Conservation (phyloP, 2,113 vertebrate genomes). For the Brienomyrus brachyistius region DNA sequence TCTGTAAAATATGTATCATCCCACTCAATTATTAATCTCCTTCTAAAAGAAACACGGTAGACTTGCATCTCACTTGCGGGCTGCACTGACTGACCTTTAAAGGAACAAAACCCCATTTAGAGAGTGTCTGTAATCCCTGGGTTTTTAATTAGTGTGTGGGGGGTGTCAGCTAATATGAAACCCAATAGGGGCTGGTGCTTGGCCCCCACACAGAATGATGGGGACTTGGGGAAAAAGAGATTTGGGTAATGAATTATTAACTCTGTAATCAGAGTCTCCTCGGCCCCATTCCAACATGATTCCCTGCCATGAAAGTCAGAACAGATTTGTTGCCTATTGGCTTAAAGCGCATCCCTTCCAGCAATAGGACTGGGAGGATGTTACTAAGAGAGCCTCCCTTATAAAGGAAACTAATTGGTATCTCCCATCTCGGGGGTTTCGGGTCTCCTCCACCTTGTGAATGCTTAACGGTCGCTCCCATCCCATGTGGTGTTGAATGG, state of each 20-base stretch:
- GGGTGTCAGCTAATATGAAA: constrained; percentile 26
- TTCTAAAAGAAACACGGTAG: constrained; percentile 25
- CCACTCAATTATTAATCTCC: constrained; percentile 18
- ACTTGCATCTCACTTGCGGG: constrained; percentile 15
- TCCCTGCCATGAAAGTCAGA: background rate
- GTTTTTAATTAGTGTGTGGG: constrained; percentile 45
- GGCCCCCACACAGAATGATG: background rate
- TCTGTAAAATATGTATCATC: constrained; percentile 12
- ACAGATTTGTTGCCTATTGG: background rate
- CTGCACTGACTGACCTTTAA: constrained; percentile 30
- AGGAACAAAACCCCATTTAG: constrained; percentile 35
- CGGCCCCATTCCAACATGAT: background rate
- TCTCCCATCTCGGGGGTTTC: background rate
- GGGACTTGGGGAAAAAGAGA: constrained; percentile 46
- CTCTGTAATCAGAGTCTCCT: constrained; percentile 37
- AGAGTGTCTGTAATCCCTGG: constrained; percentile 44
- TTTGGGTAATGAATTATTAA: constrained; percentile 60
- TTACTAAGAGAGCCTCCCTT: background rate
- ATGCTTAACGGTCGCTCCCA: background rate
- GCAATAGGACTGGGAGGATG: background rate
- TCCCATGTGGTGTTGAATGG: background rate
- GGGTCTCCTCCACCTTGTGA: background rate
- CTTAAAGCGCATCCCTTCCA: background rate
- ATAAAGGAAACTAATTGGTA: background rate
- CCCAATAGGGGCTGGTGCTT: constrained; percentile 21